phyloP scores from a whole-genome alignment of 2,797 vertebrate genomes.

The Holocentrus rufus region DNA sequence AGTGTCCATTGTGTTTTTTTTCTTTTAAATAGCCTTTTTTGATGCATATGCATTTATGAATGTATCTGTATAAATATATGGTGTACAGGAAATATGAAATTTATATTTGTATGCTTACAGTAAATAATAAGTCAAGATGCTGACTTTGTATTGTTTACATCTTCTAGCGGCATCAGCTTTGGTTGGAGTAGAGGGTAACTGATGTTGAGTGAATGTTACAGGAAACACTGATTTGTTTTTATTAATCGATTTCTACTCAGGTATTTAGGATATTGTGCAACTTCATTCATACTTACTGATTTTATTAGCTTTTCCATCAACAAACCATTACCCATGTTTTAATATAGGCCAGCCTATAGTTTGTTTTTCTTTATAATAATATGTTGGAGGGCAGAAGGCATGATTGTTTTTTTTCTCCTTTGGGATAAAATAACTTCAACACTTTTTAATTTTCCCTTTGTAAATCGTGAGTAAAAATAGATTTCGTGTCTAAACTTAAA shows the following conservation, averaged over 20 bases:
- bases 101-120: no score
- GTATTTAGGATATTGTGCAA: conserved; percentile 26
- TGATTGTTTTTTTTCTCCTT: not conserved
- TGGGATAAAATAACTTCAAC: conserved; percentile 8
- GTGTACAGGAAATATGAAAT: no score
- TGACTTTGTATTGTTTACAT: conserved; percentile 6
- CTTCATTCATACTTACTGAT: conserved; percentile 30
- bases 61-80: conserved; percentile 10
- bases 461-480: not conserved
- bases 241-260: conserved; percentile 1
- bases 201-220: not conserved
- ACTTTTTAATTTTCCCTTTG: conserved; percentile 5
- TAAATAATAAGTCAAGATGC: not conserved
- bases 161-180: not conserved
- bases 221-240: conserved; percentile 18
- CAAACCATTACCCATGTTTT: conserved; percentile 42
- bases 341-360: conserved; percentile 51
- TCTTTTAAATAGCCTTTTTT: not conserved
- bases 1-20: no score
- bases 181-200: not conserved
- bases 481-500: not conserved
- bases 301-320: conserved; percentile 46
- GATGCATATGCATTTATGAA: not conserved
- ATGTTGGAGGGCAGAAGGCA: conserved; percentile 34
- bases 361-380: conserved; percentile 58